phyloP scores from a whole-genome alignment of 1,140 invertebrate genomes.

The Ptiloglossa arizonensis region DNA sequence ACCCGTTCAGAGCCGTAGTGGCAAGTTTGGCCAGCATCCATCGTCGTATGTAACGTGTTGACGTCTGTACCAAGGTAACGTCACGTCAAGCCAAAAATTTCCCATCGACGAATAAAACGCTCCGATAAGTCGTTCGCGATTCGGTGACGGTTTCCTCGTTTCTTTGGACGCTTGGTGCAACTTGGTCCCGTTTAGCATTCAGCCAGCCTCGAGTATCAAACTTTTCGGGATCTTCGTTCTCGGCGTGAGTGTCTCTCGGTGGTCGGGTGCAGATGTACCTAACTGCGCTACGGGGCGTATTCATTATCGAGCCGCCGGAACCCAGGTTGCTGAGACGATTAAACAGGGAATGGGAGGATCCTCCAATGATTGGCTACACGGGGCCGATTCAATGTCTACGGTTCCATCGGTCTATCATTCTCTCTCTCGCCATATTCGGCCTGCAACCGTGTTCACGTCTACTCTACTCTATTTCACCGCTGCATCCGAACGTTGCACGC shows the following conservation, averaged over 20 bases:
- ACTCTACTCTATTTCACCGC: conserved; percentile 50
- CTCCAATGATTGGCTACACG: conserved; percentile 78
- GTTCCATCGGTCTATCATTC: conserved; percentile 60
- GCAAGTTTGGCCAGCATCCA: too few relatives aligned
- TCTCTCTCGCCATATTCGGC: conserved; percentile 34
- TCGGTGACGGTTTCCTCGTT: neutral
- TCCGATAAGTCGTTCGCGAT: neutral
- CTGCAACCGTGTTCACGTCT: conserved; percentile 48
- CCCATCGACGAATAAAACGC: too few relatives aligned
- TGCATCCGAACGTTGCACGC: neutral
- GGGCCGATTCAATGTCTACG: conserved; percentile 69
- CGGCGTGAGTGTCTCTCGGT: conserved; percentile 53
- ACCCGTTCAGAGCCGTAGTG: too few relatives aligned
- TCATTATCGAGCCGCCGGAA: conserved; percentile 72
- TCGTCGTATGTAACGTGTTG: too few relatives aligned
- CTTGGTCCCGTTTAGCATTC: neutral
- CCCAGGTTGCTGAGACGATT: conserved; percentile 77
- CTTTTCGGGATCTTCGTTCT: conserved; percentile 46
- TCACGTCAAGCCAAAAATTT: too few relatives aligned
- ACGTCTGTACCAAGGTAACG: too few relatives aligned
- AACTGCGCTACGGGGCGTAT: conserved; percentile 70
- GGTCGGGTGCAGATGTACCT: conserved; percentile 63
- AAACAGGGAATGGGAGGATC: conserved; percentile 79
- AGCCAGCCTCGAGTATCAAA: conserved; percentile 20
- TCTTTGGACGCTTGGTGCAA: neutral